phyloP scores from a whole-genome alignment of 2,888 invertebrate genomes.

The Plagiodera versicolora region DNA sequence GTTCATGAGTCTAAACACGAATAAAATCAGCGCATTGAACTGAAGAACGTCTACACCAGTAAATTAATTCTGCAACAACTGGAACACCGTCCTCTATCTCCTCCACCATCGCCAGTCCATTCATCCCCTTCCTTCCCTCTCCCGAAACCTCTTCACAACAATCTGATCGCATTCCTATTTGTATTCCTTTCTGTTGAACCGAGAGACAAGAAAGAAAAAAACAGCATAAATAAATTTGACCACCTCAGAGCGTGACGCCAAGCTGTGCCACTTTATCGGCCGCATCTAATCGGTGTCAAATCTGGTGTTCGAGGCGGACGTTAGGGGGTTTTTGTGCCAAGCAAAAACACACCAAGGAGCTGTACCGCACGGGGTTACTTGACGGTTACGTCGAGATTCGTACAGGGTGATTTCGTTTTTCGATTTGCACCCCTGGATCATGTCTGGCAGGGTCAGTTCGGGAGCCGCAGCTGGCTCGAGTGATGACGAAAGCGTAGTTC shows the following conservation, averaged over 20 bases:
- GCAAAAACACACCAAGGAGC: neutral
- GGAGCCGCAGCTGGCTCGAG: no score
- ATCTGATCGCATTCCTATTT: slow-evolving; percentile 17
- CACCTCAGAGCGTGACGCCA: slow-evolving; percentile 44
- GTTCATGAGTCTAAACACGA: no score
- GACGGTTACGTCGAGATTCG: neutral
- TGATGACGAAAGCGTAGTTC: no score
- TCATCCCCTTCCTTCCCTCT: neutral
- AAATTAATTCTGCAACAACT: neutral
- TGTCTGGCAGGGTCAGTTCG: no score
- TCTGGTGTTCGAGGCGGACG: slow-evolving; percentile 37
- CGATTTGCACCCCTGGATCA: no score
- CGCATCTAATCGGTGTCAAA: slow-evolving; percentile 46
- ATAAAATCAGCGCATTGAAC: no score
- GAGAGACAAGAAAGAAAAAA: slow-evolving; percentile 32
- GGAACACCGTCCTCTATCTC: neutral
- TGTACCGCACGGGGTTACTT: neutral
- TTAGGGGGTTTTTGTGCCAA: slow-evolving; percentile 33
- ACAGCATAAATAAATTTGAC: slow-evolving; percentile 41
- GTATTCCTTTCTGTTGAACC: slow-evolving; percentile 14
- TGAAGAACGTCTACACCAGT: no score
- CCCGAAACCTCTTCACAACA: neutral
- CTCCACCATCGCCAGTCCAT: neutral
- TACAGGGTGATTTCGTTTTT: no score
- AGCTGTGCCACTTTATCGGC: slow-evolving; percentile 49